These are phyloP conservation scores for Cheilosia impressa DNA, from an alignment of 2,888 invertebrate species.

Conservation along the genomic window DNA sequence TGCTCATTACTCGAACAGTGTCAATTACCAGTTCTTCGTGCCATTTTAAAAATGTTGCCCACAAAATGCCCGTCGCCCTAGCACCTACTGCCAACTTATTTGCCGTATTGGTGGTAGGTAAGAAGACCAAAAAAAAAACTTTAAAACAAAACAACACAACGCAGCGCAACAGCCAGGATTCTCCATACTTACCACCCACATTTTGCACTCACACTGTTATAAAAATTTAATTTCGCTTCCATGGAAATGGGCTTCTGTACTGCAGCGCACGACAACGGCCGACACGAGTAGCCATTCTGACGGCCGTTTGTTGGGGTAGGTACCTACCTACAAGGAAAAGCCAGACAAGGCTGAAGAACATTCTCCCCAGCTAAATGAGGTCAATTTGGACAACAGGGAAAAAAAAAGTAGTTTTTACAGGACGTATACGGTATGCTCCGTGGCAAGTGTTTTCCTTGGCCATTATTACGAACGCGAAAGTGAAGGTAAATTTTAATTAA, in stretches of 20 bases:
- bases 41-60: not conserved
- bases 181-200: not conserved
- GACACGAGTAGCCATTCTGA: not conserved
- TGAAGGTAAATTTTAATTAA: conserved; percentile 70
- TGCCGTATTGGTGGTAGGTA: not conserved
- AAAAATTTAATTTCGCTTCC: conserved; percentile 34
- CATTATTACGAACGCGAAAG: conserved; percentile 33
- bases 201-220: not conserved
- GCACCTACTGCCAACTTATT: conserved; percentile 17
- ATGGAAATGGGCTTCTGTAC: conserved; percentile 12
- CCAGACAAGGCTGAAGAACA: conserved; percentile 56
- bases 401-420: conserved; percentile 12
- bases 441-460: conserved; percentile 26
- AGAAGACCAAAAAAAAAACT: not conserved
- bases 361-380: conserved; percentile 56
- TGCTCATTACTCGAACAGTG: conserved; percentile 56
- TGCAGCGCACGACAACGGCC: not conserved
- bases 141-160: not conserved
- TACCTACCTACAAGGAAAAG: not conserved
- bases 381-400: conserved; percentile 48
- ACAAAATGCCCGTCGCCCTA: not conserved
- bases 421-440: not conserved
- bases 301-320: not conserved
- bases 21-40: conserved; percentile 32
- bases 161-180: not conserved